Evolutionary conservation across 2,797 vertebrate genomes (phyloP).

Genomic region (Diplodus puntazzo): DNA sequence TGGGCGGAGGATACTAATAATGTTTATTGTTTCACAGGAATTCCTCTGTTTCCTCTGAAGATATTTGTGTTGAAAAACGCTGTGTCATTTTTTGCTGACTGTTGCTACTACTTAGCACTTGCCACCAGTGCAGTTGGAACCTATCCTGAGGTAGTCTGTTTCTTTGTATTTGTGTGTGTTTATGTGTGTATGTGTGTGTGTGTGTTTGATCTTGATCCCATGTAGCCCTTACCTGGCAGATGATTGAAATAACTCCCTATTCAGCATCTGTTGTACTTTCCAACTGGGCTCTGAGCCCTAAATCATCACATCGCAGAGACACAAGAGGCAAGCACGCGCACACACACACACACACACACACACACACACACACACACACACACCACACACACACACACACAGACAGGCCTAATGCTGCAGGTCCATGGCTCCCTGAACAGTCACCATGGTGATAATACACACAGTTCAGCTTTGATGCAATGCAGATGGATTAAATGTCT

Average conservation of each 20-base stretch:
- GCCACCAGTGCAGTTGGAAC: constrained; percentile 33
- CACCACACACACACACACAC: not conserved
- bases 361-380: not conserved
- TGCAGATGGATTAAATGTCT: constrained; percentile 55
- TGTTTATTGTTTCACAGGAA: constrained; percentile 35
- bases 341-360: no score
- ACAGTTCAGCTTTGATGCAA: constrained; percentile 45
- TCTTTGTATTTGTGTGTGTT: constrained; percentile 6
- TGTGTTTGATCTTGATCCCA: constrained; percentile 25
- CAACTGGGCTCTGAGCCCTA: constrained; percentile 49
- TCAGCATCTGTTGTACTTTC: constrained; percentile 56
- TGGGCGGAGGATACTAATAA: constrained; percentile 1
- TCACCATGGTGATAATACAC: constrained; percentile 57
- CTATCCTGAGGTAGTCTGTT: constrained; percentile 9
- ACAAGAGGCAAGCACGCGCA: not conserved
- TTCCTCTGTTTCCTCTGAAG: constrained; percentile 37
- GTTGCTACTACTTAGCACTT: constrained; percentile 32
- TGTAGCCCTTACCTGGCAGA: constrained; percentile 42
- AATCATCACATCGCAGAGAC: constrained; percentile 34
- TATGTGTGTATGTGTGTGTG: constrained; percentile 27
- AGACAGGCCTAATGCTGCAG: constrained; percentile 42
- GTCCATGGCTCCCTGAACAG: constrained; percentile 46
- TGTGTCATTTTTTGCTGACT: constrained; percentile 69
- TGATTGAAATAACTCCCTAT: constrained; percentile 55
- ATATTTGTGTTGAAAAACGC: constrained; percentile 51